Base-by-base conservation (phyloP, 2,113 vertebrate genomes). In the Myiozetetes cayanensis region DNA sequence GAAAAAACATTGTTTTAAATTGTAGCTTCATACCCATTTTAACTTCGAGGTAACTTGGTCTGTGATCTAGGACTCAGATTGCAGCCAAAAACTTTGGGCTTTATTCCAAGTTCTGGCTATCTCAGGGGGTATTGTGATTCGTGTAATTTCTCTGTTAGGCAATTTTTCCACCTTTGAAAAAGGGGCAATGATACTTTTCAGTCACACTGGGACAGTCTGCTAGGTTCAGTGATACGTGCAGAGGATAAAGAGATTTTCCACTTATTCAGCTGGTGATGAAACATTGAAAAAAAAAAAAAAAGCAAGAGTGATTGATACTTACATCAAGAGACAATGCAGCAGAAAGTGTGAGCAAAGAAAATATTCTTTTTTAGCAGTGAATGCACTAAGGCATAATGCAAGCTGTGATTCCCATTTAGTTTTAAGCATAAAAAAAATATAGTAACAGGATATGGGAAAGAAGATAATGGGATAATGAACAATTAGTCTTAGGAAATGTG, bases 121-220 rank as follows among this genome's bases (percentile, higher is more conserved):
- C 62, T 84, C 3, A 1, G 17, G 52, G 56, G 7, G 14, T 46
- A 83, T 73, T 39, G 30, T 41, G 71, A 94, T 90, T 90, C 55
- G 88, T 92, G 61, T 91, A 39, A 71, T 37, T 91, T 77, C 72
- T 84, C 76, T 94, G 35, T 44, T 63, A 50, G 66, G 58, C 37
- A 81, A 75, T 74, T 94, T 92, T 96, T 95, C 90, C 72, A 94
- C 61, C 50, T 86, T 55, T 95, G 82, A 74, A 94, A 77, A 90
- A 31, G 52, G 56, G 76, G 67, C 21, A 59, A 95, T 93, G 78
- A 87, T 91, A 93, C 81, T 91, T 93, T 72, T 92, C 44, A 81
- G 56, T 53, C 85, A 93, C 79, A 74, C 6, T 88, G 75, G 91
- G 90, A 77, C 63, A 71, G 63, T 46, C 71, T 91, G 28, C 50